Evolutionary conservation across 2,888 invertebrate genomes (phyloP), one percentile per base, ranked within the genome.

Genomic region (Adelphocoris suturalis): DNA sequence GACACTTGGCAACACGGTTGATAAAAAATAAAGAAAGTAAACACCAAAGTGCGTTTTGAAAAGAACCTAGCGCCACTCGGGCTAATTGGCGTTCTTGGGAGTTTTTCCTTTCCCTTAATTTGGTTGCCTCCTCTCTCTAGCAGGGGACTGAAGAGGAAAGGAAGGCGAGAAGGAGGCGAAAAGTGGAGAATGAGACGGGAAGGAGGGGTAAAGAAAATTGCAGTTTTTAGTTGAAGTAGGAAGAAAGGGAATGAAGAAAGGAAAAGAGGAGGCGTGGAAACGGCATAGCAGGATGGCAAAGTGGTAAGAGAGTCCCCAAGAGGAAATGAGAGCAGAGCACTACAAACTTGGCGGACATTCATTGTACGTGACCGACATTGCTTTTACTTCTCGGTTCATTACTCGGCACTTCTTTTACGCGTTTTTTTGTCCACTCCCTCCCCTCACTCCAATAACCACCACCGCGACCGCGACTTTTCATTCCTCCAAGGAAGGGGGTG

Each of bases 361-460:
- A 85, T 85, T 85, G 85, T 85, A 85, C 85, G 85, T 85, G 85
- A 85, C 85, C 85, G 57, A 85, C 85, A 85, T 85, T 85, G 85
- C 85, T 85, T 85, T 85, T 85, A 85, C 57, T 57, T 57, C 85
- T 27, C 28, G 55, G 52, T 48, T 48, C 52, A 85, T 85, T 85
- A 52, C 85, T 85, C 37, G 57, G 85, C 85, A 85, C 52, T 85
- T 85, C 85, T 57, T 85, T 28, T 80, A 28, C 80, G 47, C 81
- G 14, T 75, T 75, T 28, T 75, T 75, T 75, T 75, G 23, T 75
- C 75, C 37, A 12, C 27, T 4, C 5, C 37, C 46, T 11, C 19
- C 14, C 13, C 19, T 14, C 78, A 3, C n/a, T 7, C 57, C n/a
- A n/a, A 7, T n/a, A 57, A 16, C 52, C 52, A 52, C 52, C 52